Percentiles rank a stretch among this genome's conserved stretches.
Evolutionary conservation across 2,888 invertebrate species (phyloP).

Genomic region (Melanotus villosus): DNA sequence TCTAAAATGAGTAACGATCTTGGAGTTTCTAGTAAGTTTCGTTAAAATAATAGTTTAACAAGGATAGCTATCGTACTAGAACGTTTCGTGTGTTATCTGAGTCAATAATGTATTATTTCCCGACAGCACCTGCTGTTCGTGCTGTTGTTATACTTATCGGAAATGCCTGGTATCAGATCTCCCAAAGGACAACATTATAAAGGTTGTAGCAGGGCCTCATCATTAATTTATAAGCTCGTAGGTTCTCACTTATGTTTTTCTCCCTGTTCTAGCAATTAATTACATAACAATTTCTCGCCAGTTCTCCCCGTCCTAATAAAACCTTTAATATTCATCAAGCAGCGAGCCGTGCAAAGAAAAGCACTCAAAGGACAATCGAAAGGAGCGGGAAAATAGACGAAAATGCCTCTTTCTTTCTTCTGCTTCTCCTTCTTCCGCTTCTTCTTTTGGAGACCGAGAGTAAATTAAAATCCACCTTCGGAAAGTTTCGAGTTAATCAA

Average conservation of each 20-base stretch:
- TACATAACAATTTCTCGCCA: constrained; percentile 14
- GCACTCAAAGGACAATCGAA: constrained; percentile 27
- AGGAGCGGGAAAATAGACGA: not conserved
- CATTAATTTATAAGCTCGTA: not conserved
- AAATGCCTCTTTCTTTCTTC: not conserved
- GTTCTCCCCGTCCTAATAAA: constrained; percentile 8
- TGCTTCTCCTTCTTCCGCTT: too few relatives aligned
- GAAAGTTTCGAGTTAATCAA: constrained; percentile 43
- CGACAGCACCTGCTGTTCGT: too few relatives aligned
- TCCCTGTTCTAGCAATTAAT: not conserved
- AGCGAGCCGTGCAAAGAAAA: constrained; percentile 13
- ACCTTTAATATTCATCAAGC: constrained; percentile 24
- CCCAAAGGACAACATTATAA: too few relatives aligned
- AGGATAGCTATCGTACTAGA: too few relatives aligned
- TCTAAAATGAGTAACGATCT: too few relatives aligned
- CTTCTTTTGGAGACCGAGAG: not conserved
- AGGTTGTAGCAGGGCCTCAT: too few relatives aligned
- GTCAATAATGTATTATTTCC: too few relatives aligned
- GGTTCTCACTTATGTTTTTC: not conserved
- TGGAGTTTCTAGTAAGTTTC: too few relatives aligned
- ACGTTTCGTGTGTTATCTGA: too few relatives aligned
- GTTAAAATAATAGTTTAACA: too few relatives aligned
- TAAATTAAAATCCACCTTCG: constrained; percentile 33
- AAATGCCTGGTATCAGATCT: too few relatives aligned
- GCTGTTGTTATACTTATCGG: too few relatives aligned